Percentiles rank a stretch among this genome's conserved stretches.
These are phyloP conservation scores for Hyperoplus lanceolatus DNA, from an alignment of 2,797 vertebrate species.

Conservation along the genomic window DNA sequence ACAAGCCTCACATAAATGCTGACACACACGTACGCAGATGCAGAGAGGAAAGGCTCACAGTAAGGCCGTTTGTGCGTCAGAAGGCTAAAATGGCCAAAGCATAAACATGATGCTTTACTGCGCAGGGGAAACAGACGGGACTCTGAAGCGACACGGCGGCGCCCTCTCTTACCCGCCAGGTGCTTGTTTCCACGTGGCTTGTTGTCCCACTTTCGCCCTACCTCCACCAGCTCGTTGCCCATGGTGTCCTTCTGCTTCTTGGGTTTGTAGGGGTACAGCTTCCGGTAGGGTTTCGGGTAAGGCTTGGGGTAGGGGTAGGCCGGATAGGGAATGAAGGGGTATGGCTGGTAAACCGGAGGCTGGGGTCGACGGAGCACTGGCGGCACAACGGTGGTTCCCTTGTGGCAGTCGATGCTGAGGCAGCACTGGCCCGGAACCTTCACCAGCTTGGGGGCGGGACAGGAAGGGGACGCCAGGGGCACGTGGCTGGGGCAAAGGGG, in stretches of 20 bases:
- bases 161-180: conserved; percentile 78
- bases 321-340: conserved; percentile 76
- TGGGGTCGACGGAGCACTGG: conserved; percentile 59
- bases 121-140: conserved; percentile 56
- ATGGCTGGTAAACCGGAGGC: conserved; percentile 70
- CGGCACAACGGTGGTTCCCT: conserved; percentile 65
- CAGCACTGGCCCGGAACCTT: conserved; percentile 89
- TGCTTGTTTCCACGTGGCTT: conserved; percentile 79
- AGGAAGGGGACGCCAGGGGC: conserved; percentile 82
- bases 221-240: conserved; percentile 84
- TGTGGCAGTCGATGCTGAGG: conserved; percentile 84
- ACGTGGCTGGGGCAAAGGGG: conserved; percentile 86
- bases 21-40: conserved; percentile 51
- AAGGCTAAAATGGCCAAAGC: conserved; percentile 65
- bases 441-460: conserved; percentile 83
- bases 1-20: conserved; percentile 74
- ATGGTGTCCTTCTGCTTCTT: conserved; percentile 76
- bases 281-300: conserved; percentile 65
- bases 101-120: conserved; percentile 75
- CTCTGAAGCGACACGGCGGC: conserved; percentile 41
- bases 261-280: conserved; percentile 77
- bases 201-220: conserved; percentile 82
- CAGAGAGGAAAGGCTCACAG: conserved; percentile 65
- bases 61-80: conserved; percentile 76
- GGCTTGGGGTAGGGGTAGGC: conserved; percentile 71